phyloP scores from a whole-genome alignment of 2,888 invertebrate genomes.

The Ichneumon xanthorius region DNA sequence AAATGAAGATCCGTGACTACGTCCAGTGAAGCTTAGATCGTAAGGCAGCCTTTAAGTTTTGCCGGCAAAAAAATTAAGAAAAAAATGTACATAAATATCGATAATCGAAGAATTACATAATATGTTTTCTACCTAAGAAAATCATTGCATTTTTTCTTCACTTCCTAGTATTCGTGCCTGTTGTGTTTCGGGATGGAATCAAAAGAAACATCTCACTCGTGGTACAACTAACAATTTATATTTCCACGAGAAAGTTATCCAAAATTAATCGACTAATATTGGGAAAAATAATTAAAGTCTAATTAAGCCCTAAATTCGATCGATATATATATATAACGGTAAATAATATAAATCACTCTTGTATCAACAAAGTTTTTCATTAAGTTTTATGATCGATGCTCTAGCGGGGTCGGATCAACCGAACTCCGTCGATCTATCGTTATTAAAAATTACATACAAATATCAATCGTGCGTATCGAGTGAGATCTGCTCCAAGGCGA shows the following conservation, averaged over 20 bases:
- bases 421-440: conserved; percentile 28
- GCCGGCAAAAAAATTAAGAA: conserved; percentile 40
- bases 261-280: conserved; percentile 4
- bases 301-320: conserved; percentile 36
- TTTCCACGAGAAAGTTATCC: conserved; percentile 1
- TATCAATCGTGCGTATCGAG: conserved; percentile 34
- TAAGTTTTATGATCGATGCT: conserved; percentile 24
- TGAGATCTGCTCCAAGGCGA: neutral
- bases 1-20: conserved; percentile 48
- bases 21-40: conserved; percentile 56
- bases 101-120: conserved; percentile 65
- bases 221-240: conserved; percentile 21
- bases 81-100: conserved; percentile 66
- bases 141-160: conserved; percentile 7
- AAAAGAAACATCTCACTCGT: neutral
- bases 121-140: conserved; percentile 67
- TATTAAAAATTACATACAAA: conserved; percentile 33
- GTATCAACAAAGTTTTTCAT: conserved; percentile 39
- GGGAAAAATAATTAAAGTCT: conserved; percentile 30
- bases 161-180: too few relatives aligned
- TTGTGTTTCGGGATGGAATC: neutral
- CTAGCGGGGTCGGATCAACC: conserved; percentile 52
- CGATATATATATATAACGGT: conserved; percentile 13
- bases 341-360: conserved; percentile 29
- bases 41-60: conserved; percentile 59